Percentiles rank a stretch among this genome's conserved stretches.
Evolutionary conservation across 2,113 vertebrate genomes (phyloP).

Genomic region (Mobula hypostoma): DNA sequence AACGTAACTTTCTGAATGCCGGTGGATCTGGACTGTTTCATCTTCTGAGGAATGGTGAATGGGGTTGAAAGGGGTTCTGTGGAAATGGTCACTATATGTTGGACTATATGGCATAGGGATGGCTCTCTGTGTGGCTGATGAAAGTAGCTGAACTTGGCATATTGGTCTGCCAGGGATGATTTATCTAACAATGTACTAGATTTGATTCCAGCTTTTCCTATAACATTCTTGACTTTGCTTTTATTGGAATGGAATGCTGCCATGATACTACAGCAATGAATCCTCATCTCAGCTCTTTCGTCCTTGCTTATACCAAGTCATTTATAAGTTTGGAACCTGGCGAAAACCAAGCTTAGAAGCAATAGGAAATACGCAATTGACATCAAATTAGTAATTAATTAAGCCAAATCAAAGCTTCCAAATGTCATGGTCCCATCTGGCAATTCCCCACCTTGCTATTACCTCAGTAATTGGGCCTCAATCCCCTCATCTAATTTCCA

Average conservation of each 20-base stretch:
- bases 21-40: not conserved
- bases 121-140: not conserved
- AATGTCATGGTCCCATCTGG: too few relatives aligned
- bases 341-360: not conserved
- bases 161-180: too few relatives aligned
- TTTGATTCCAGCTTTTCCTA: too few relatives aligned
- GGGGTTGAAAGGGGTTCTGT: not conserved
- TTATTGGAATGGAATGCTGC: not conserved
- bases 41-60: not conserved
- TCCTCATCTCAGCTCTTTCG: not conserved
- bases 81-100: too few relatives aligned
- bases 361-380: too few relatives aligned
- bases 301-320: not conserved
- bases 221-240: not conserved
- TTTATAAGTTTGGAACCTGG: not conserved
- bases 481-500: too few relatives aligned
- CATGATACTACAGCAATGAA: not conserved
- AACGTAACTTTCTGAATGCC: not conserved
- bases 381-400: too few relatives aligned
- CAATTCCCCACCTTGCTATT: too few relatives aligned
- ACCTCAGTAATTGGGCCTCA: too few relatives aligned
- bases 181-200: too few relatives aligned
- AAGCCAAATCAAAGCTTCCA: too few relatives aligned
- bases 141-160: too few relatives aligned
- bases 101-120: not conserved